phyloP scores from a whole-genome alignment of 2,888 invertebrate species.

The Liopterus haemorrhoidalis region DNA sequence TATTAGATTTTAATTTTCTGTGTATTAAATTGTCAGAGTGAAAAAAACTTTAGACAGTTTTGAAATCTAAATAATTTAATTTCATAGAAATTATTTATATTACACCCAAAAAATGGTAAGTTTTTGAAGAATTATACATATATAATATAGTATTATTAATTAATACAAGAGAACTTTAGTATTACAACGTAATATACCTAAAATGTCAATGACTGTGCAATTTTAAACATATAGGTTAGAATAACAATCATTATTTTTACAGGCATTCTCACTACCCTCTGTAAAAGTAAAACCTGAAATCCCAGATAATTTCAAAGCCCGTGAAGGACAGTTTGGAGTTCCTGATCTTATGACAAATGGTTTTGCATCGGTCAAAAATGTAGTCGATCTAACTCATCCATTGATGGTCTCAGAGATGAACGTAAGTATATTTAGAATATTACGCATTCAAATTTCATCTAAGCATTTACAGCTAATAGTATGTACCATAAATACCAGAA shows the following conservation, averaged over 20 bases:
- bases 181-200: too few relatives aligned
- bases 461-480: not conserved
- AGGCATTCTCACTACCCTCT: slow-evolving; percentile 64
- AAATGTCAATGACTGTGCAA: slow-evolving; percentile 16
- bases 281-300: slow-evolving; percentile 54
- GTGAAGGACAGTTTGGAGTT: slow-evolving; percentile 58
- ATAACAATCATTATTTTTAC: slow-evolving; percentile 36
- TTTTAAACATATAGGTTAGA: slow-evolving; percentile 15
- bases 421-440: slow-evolving; percentile 48
- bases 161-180: too few relatives aligned
- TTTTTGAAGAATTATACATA: too few relatives aligned
- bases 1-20: too few relatives aligned
- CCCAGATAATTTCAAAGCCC: slow-evolving; percentile 44
- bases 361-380: slow-evolving; percentile 49
- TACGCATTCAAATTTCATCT: slow-evolving; percentile 2
- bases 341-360: slow-evolving; percentile 60
- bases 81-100: too few relatives aligned
- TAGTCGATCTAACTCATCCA: slow-evolving; percentile 57
- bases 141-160: too few relatives aligned
- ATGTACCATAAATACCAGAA: not conserved
- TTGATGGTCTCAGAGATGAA: slow-evolving; percentile 61
- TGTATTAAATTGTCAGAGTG: too few relatives aligned
- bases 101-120: too few relatives aligned
- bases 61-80: too few relatives aligned
- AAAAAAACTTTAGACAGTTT: too few relatives aligned